Evolutionary conservation across 2,113 vertebrate genomes (phyloP), one percentile per base, ranked within the genome.

Genomic region (Labeo catla): DNA sequence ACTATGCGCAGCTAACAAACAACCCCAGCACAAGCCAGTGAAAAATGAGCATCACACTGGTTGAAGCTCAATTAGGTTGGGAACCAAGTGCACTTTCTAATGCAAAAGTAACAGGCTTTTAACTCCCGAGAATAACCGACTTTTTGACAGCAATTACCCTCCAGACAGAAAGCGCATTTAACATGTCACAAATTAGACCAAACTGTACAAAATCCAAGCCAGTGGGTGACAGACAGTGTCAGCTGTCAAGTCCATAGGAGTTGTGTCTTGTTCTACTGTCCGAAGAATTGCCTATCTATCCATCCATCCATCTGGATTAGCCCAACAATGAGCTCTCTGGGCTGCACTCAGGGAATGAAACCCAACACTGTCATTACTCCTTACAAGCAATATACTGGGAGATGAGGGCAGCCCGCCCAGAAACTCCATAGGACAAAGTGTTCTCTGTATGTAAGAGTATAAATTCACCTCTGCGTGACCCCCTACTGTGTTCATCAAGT

Each of bases 291-390:
- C 15, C 34, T 28, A 36, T 70, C 61, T 0, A 13, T 34, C 28
- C 6, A 34, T 66, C 66, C 16, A 70, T 68, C 16, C 4, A 43
- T 72, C 19, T 72, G 3, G 54, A 21, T 80, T 36, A 47, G 70
- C 54, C 11, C 23, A n/a, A 10, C 54, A 84, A 73, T 21, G 43
- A 54, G 54, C 76, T 73, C 63, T 23, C 63, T 72, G 0, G 13
- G 10, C 19, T 43, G 43, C n/a, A 43, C n/a, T 84, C 76, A 7
- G 63, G 73, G 79, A 59, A 54, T n/a, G 21, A 81, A 54, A 34
- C 8, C 39, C 45, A 47, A 70, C 34, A 9, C 68, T 82, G 76
- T 6, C 47, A 54, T 85, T 57, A 36, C 34, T 78, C 76, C 84
- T 76, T 57, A 43, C 8, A n/a, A 43, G 49, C 47, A 59, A 47